Evolutionary conservation across 2,113 vertebrate genomes (phyloP).

Genomic region (Aphyosemion australe): DNA sequence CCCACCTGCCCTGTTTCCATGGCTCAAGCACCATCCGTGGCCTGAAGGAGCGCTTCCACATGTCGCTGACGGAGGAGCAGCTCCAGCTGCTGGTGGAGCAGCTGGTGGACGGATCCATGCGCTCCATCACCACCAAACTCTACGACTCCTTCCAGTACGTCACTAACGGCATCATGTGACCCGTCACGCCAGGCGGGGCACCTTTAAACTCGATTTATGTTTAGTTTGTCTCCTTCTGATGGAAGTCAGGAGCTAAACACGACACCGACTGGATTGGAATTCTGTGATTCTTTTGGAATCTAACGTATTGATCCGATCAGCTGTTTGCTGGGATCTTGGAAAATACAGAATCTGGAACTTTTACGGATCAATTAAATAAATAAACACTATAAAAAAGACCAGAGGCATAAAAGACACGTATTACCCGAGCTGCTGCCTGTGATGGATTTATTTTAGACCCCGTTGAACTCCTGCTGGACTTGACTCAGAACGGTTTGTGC

Average conservation of each 20-base stretch:
- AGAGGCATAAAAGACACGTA: background rate
- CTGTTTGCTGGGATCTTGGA: slow-evolving; percentile 13
- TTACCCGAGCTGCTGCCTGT: background rate
- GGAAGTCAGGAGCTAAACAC: background rate
- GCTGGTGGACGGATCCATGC: slow-evolving; percentile 93
- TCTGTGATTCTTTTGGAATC: slow-evolving; percentile 13
- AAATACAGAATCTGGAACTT: slow-evolving; percentile 15
- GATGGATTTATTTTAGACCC: slow-evolving; percentile 1
- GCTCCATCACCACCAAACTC: slow-evolving; percentile 96
- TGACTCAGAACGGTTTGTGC: background rate
- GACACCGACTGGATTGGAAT: background rate
- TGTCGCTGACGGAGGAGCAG: slow-evolving; percentile 96
- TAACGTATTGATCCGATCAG: background rate
- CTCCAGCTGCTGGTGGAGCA: slow-evolving; percentile 92
- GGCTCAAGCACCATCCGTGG: slow-evolving; percentile 93
- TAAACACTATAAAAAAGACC: background rate
- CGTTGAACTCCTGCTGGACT: background rate
- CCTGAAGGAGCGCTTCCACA: slow-evolving; percentile 96
- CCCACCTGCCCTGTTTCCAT: slow-evolving; percentile 92
- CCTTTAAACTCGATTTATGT: background rate
- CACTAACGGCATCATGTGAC: slow-evolving; percentile 98
- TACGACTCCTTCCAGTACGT: slow-evolving; percentile 98
- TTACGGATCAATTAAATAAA: background rate
- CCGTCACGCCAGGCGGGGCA: background rate
- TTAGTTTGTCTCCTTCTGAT: background rate